Conservation (phyloP, 1,140 invertebrate species). For the Cydia fagiglandana region DNA sequence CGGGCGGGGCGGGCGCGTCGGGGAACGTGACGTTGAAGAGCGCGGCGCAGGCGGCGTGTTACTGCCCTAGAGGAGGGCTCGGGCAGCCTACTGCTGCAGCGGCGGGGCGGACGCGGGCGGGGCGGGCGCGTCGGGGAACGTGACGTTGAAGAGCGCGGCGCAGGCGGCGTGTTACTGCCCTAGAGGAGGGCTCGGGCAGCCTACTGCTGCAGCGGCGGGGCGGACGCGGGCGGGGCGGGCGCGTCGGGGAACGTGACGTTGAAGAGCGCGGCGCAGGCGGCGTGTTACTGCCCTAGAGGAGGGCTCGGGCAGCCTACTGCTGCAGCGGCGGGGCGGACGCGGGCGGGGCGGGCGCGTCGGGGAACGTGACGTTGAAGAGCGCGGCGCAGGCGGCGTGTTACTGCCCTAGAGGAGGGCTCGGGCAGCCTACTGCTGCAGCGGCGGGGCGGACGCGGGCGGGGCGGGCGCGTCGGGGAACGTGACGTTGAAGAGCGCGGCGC, state of each 20-base stretch:
- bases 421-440: background rate
- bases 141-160: conserved; percentile 69
- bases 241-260: conserved; percentile 58
- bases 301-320: background rate
- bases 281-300: no score
- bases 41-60: conserved; percentile 39
- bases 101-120: conserved; percentile 23
- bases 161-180: no score
- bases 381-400: conserved; percentile 39
- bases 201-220: conserved; percentile 13
- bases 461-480: conserved; percentile 49
- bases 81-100: background rate
- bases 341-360: conserved; percentile 38
- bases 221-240: conserved; percentile 6
- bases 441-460: conserved; percentile 24
- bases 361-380: conserved; percentile 72
- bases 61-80: no score
- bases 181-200: no score
- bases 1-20: conserved; percentile 34
- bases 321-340: conserved; percentile 18
- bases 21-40: conserved; percentile 72
- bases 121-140: conserved; percentile 50
- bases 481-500: conserved; percentile 71
- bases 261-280: conserved; percentile 71
- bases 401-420: no score